Conservation (phyloP, 2,888 invertebrate species). For the Dicyrtomina minuta region DNA sequence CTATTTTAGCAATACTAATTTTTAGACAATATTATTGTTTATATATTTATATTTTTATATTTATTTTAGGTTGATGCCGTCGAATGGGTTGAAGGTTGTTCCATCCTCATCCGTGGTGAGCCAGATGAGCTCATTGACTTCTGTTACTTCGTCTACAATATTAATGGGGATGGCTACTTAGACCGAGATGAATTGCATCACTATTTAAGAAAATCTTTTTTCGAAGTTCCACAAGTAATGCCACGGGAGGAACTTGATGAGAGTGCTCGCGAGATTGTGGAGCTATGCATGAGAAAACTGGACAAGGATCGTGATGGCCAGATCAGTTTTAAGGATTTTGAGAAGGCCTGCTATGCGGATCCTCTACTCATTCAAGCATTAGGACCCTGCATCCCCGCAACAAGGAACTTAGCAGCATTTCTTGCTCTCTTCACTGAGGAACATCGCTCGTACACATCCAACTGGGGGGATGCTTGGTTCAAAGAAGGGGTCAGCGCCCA, state of each 20-base stretch:
- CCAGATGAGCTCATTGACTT: conserved; percentile 42
- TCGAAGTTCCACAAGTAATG: conserved; percentile 41
- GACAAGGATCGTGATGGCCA: conserved; percentile 41
- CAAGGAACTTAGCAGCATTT: conserved; percentile 39
- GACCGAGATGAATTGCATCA: conserved; percentile 43
- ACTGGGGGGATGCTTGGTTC: too few relatives aligned
- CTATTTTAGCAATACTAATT: too few relatives aligned
- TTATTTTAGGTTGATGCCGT: conserved; percentile 26
- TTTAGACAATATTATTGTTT: too few relatives aligned
- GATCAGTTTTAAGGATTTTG: conserved; percentile 42
- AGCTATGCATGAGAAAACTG: conserved; percentile 40
- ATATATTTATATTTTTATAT: too few relatives aligned
- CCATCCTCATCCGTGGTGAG: conserved; percentile 38
- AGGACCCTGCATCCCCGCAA: conserved; percentile 43
- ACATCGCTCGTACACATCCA: too few relatives aligned
- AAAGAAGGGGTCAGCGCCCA: too few relatives aligned
- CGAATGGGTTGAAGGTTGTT: conserved; percentile 42
- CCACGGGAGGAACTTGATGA: conserved; percentile 45
- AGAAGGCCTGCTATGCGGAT: conserved; percentile 35
- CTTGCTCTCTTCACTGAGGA: conserved; percentile 42
- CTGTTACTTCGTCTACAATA: conserved; percentile 24
- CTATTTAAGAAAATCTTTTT: conserved; percentile 43
- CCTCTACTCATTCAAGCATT: conserved; percentile 40
- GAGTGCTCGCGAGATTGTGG: conserved; percentile 43
- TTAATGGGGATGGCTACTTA: conserved; percentile 45